Evolutionary conservation across 2,797 vertebrate genomes (phyloP).

Genomic region (Cacajao melanocephalus): DNA sequence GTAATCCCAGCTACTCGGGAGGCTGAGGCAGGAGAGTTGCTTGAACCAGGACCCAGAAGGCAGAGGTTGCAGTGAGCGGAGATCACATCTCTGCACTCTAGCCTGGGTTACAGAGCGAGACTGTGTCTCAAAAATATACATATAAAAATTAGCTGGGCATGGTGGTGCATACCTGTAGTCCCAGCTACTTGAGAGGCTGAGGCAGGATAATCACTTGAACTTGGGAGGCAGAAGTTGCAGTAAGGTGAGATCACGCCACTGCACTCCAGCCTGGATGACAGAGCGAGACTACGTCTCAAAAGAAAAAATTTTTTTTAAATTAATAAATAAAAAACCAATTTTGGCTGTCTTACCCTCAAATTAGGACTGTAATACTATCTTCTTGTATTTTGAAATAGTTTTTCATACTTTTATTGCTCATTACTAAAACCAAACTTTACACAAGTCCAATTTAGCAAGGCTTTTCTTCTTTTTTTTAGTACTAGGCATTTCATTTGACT

Average conservation of each 20-base stretch:
- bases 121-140: neutral
- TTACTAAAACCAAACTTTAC: constrained; percentile 6
- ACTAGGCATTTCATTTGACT: constrained; percentile 40
- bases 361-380: neutral
- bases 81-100: neutral
- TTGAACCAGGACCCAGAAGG: neutral
- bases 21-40: neutral
- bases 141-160: neutral
- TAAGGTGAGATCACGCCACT: neutral
- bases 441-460: neutral
- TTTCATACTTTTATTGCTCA: neutral
- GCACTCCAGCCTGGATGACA: neutral
- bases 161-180: neutral
- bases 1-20: neutral
- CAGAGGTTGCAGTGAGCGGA: neutral
- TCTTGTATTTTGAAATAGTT: neutral
- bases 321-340: neutral
- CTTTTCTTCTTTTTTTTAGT: neutral
- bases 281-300: neutral
- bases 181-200: neutral
- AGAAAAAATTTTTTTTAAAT: too few relatives aligned
- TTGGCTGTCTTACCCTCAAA: neutral
- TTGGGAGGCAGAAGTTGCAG: neutral
- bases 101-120: neutral
- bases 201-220: neutral